Evolutionary conservation across 2,113 vertebrate genomes (phyloP), one percentile per base, ranked within the genome.

Genomic region (Microcebus jonahi): DNA sequence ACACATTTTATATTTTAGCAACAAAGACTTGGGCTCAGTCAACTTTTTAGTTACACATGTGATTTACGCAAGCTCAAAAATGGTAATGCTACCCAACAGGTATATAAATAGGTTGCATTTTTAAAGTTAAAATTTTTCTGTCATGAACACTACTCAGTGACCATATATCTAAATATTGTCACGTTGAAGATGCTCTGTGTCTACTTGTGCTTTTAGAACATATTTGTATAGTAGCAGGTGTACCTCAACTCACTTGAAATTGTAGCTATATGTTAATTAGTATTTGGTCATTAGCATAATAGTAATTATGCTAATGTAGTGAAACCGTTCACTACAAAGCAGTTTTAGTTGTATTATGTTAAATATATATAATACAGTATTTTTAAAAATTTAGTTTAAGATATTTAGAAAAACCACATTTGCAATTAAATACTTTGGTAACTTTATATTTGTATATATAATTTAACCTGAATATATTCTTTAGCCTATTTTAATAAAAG

Each of bases 401-500:
- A 12, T 96, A 86, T 50, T 92, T 92, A 79, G n/a, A 68, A 90
- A 95, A 90, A 48, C 45, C 79, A 81, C 45, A 11, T 68, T 42
- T 53, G 42, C 34, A 53, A 87, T 85, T 91, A 88, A 90, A n/a
- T 77, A 86, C 15, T 94, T 80, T 42, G 39, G 21, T 57, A 31
- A 92, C 42, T 73, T 85, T 93, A 13, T 82, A 68, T 81, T 76
- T 59, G 3, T 85, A n/a, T 89, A 76, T 81, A 61, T 96, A 83
- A 75, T n/a, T 97, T 76, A 77, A 77, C 36, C 53, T 93, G 70
- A 92, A 85, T 88, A 25, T 95, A 59, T 90, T 87, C 57, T 97
- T 87, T 81, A 92, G 42, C 65, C 87, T 93, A 61, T 90, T 91
- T 89, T 94, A 98, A 97, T 97, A 97, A 97, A 98, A 95, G 27